Conservation (phyloP, 2,113 vertebrate genomes). For the Ciconia boyciana region DNA sequence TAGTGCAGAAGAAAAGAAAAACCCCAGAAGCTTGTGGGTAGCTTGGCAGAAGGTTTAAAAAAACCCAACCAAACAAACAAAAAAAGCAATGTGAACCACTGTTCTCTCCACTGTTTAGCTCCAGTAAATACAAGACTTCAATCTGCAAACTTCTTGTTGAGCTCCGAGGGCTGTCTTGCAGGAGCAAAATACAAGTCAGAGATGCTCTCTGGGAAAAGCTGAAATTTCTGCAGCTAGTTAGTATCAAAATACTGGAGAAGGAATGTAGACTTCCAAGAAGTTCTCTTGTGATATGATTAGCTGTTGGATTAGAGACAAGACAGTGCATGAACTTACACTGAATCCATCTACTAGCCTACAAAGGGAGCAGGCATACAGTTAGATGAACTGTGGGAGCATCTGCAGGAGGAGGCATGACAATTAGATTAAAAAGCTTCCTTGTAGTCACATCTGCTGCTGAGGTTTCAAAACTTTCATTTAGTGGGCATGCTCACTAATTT, state of each 20-base stretch:
- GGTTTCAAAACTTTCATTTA: background rate
- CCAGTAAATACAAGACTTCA: background rate
- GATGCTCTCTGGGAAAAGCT: background rate
- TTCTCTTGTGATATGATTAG: background rate
- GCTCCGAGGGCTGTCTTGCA: background rate
- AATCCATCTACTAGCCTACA: background rate
- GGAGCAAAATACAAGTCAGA: background rate
- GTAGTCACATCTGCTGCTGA: background rate
- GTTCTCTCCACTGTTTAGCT: background rate
- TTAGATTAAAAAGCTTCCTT: background rate
- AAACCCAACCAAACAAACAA: background rate
- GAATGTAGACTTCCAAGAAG: accelerated
- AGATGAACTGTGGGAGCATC: background rate
- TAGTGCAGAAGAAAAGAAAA: background rate
- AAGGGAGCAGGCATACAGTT: background rate
- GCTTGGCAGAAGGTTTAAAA: background rate
- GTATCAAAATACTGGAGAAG: background rate
- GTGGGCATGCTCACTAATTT: background rate
- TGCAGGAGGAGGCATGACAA: background rate
- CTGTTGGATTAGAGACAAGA: background rate
- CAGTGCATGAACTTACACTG: background rate
- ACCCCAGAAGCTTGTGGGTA: accelerated
- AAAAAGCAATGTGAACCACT: background rate
- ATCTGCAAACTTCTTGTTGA: background rate
- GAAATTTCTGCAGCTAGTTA: background rate